phyloP scores from a whole-genome alignment of 2,113 vertebrate genomes.

The Passer domesticus region DNA sequence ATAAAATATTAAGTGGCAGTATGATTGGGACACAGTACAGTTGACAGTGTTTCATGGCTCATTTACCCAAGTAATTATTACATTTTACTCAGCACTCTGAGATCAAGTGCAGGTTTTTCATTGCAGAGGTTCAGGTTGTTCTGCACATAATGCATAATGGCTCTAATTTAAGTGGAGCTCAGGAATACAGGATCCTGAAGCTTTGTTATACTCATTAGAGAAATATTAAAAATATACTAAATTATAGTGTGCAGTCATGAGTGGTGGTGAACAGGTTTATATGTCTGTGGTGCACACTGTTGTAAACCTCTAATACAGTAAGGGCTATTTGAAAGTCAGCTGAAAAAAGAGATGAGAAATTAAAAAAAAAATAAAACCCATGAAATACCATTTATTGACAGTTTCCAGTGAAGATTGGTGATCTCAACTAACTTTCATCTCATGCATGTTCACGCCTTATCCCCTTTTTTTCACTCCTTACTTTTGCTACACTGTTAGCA shows the following conservation, averaged over 20 bases:
- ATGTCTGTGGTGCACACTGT: not conserved
- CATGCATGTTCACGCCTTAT: not conserved
- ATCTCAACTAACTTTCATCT: not conserved
- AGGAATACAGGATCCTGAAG: not conserved
- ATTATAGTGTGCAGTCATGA: not conserved
- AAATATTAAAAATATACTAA: slow-evolving; percentile 4
- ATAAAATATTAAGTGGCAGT: slow-evolving; percentile 34
- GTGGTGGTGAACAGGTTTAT: not conserved
- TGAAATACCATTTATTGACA: not conserved
- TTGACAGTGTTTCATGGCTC: slow-evolving; percentile 41
- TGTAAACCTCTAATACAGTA: not conserved
- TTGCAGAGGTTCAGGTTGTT: not conserved
- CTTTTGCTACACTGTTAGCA: not conserved
- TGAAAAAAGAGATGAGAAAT: not conserved
- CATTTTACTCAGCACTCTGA: slow-evolving; percentile 38
- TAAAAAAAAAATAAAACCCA: not conserved
- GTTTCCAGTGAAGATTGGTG: not conserved
- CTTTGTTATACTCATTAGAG: not conserved
- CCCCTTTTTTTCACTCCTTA: not conserved
- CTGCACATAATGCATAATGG: not conserved
- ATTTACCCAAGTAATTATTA: slow-evolving; percentile 55
- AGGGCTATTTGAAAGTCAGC: not conserved
- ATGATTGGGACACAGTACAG: not conserved
- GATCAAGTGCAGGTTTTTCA: slow-evolving; percentile 25
- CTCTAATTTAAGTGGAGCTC: not conserved